phyloP scores from a whole-genome alignment of 2,888 invertebrate genomes.

The Quadroppia sp. region DNA sequence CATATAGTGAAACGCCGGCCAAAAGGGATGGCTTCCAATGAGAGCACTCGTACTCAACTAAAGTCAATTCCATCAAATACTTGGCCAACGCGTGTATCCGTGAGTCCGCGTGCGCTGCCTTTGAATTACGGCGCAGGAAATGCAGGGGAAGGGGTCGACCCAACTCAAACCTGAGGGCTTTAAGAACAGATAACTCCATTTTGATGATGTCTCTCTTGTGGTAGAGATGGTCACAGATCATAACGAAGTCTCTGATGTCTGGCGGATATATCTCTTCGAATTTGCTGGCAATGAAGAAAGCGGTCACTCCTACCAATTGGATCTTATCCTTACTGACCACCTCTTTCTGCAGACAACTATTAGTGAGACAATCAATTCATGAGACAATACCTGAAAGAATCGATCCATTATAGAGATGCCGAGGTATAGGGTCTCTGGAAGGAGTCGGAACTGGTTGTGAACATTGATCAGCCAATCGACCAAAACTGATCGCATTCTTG shows the following conservation, averaged over 20 bases:
- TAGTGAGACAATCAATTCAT: not conserved
- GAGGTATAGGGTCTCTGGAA: slow-evolving; percentile 83
- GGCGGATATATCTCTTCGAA: slow-evolving; percentile 92
- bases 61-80: slow-evolving; percentile 79
- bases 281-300: slow-evolving; percentile 85
- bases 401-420: slow-evolving; percentile 83
- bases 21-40: slow-evolving; percentile 73
- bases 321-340: slow-evolving; percentile 66
- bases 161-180: slow-evolving; percentile 70
- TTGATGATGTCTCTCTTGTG: slow-evolving; percentile 68
- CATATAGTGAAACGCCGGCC: slow-evolving; percentile 73
- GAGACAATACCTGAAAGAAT: slow-evolving; percentile 67
- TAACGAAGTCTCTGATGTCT: slow-evolving; percentile 79
- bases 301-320: slow-evolving; percentile 82
- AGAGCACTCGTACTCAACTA: slow-evolving; percentile 74
- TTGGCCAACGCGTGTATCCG: slow-evolving; percentile 76
- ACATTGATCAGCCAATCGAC: slow-evolving; percentile 94
- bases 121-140: slow-evolving; percentile 70
- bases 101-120: slow-evolving; percentile 62
- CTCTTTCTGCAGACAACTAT: slow-evolving; percentile 57
- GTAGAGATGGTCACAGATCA: slow-evolving; percentile 83
- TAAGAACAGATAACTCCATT: slow-evolving; percentile 77
- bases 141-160: slow-evolving; percentile 81
- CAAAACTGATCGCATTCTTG: slow-evolving; percentile 80
- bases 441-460: slow-evolving; percentile 74